Conservation (phyloP, 2,797 vertebrate genomes). For the Phrynocephalus vlangalii region DNA sequence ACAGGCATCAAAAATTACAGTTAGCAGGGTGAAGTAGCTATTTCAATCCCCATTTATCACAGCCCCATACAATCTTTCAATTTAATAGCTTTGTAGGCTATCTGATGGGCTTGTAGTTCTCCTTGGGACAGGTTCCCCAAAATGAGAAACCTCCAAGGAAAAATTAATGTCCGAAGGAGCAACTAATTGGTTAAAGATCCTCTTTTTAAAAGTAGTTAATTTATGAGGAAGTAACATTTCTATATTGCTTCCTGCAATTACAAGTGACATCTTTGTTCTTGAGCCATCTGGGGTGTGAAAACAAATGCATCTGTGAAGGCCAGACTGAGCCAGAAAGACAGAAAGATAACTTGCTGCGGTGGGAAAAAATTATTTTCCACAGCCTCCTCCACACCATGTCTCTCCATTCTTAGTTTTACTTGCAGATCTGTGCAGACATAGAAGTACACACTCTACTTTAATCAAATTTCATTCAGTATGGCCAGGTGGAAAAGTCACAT, state of each 20-base stretch:
- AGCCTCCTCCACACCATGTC: conserved; percentile 16
- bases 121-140: not conserved
- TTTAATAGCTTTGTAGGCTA: conserved; percentile 16
- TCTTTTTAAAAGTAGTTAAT: conserved; percentile 45
- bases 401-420: conserved; percentile 1
- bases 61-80: not conserved
- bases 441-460: not conserved
- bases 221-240: conserved; percentile 56
- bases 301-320: conserved; percentile 44
- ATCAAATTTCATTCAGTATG: conserved; percentile 25
- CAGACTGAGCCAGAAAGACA: conserved; percentile 52
- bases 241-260: conserved; percentile 59
- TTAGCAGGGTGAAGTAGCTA: not conserved
- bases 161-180: not conserved
- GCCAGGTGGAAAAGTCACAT: too few relatives aligned
- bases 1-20: not conserved
- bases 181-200: conserved; percentile 29
- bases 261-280: conserved; percentile 50
- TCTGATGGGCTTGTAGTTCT: not conserved
- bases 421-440: not conserved
- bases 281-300: conserved; percentile 69
- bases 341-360: conserved; percentile 54
- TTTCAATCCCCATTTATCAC: conserved; percentile 37
- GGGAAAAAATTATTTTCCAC: conserved; percentile 39
- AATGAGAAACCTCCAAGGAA: not conserved